Conservation (phyloP, 2,797 vertebrate species). For the Myotis vivesi region DNA sequence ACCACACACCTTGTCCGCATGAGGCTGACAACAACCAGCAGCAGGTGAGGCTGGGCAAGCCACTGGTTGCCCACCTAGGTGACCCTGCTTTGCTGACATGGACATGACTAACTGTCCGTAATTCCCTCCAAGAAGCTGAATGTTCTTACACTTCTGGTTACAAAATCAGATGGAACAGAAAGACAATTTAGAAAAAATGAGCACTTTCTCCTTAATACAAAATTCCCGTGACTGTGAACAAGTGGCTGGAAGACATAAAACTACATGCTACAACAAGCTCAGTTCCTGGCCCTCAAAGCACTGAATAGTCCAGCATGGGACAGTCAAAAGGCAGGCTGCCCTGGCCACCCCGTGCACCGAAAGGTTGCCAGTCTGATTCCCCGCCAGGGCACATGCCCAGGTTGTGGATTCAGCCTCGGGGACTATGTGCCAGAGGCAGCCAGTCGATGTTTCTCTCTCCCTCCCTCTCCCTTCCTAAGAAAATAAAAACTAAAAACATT, state of each 20-base stretch:
- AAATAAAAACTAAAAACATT: neutral
- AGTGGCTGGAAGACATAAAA: neutral
- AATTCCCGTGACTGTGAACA: neutral
- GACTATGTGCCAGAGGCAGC: neutral
- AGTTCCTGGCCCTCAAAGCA: neutral
- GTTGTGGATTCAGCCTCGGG: neutral
- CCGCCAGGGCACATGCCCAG: neutral
- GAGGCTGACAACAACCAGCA: too few relatives aligned
- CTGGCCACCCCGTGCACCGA: neutral
- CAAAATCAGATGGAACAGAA: too few relatives aligned
- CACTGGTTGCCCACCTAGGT: too few relatives aligned
- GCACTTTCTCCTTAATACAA: neutral
- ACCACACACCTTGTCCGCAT: too few relatives aligned
- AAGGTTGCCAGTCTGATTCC: neutral
- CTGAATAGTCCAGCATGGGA: neutral
- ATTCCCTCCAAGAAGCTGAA: too few relatives aligned
- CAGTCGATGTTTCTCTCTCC: neutral
- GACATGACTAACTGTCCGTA: too few relatives aligned
- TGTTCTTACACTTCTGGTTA: too few relatives aligned
- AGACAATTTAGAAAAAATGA: too few relatives aligned
- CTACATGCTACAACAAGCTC: neutral
- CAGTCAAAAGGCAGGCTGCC: neutral
- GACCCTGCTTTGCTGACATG: too few relatives aligned
- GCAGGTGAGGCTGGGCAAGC: too few relatives aligned
- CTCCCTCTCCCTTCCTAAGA: neutral